phyloP scores from a whole-genome alignment of 2,888 invertebrate species.

The Noctua janthina region DNA sequence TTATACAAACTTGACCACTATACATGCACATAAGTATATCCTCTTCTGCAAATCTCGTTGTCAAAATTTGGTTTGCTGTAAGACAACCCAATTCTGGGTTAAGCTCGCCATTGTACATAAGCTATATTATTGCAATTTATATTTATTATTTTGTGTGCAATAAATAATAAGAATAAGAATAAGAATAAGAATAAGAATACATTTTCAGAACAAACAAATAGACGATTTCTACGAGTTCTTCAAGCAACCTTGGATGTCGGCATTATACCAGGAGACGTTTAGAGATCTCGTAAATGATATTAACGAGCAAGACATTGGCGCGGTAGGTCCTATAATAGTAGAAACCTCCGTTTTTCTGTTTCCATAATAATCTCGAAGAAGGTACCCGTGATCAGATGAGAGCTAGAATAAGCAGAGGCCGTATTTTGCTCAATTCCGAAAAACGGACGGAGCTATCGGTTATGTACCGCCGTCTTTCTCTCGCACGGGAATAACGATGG shows the following conservation, averaged over 20 bases:
- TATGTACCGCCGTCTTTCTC: background rate
- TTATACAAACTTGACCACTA: background rate
- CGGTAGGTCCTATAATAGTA: slow-evolving; percentile 68
- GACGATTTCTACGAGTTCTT: slow-evolving; percentile 92
- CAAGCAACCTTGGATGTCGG: slow-evolving; percentile 92
- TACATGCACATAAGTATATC: background rate
- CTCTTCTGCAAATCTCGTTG: no score
- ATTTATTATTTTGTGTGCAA: no score
- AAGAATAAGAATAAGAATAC: background rate
- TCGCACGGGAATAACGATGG: background rate
- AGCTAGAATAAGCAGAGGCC: background rate
- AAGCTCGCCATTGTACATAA: no score
- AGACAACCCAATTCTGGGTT: no score
- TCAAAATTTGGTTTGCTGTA: no score
- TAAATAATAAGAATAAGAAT: no score
- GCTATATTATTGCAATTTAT: no score
- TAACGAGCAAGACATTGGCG: slow-evolving; percentile 78
- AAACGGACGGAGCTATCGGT: background rate
- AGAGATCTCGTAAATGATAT: slow-evolving; percentile 81
- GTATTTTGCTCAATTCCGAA: background rate
- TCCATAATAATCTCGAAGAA: background rate
- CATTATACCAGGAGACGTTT: slow-evolving; percentile 92
- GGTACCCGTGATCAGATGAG: background rate
- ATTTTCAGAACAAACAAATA: slow-evolving; percentile 88
- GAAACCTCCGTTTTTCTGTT: background rate